phyloP scores from a whole-genome alignment of 1,140 invertebrate species.

The Sycobia sp. region DNA sequence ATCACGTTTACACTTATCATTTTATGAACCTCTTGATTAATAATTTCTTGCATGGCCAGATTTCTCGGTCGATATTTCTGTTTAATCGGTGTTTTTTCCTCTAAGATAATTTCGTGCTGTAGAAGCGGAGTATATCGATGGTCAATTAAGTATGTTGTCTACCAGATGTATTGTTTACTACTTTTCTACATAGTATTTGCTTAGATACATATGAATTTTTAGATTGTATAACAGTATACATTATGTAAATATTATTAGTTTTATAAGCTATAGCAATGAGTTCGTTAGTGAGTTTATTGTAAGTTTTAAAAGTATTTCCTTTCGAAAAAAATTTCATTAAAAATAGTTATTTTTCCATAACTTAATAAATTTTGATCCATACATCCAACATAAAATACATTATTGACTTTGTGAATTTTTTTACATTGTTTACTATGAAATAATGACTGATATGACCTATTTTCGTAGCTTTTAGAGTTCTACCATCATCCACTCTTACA shows the following conservation, averaged over 20 bases:
- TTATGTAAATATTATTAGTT: constrained; percentile 5
- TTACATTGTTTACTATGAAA: not conserved
- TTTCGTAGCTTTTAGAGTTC: constrained; percentile 1
- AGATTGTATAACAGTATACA: not conserved
- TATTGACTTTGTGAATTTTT: not conserved
- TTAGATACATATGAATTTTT: no score
- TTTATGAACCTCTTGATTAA: no score
- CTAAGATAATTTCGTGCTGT: no score
- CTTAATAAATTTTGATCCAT: no score
- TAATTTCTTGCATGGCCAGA: no score
- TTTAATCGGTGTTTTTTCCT: no score
- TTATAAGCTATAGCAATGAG: constrained; percentile 19
- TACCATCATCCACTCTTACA: not conserved
- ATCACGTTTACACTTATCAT: no score
- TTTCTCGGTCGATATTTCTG: no score
- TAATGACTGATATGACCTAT: not conserved
- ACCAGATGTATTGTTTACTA: no score
- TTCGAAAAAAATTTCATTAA: not conserved
- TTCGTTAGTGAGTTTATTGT: not conserved
- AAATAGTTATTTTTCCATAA: not conserved
- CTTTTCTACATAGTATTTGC: no score
- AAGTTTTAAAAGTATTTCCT: not conserved
- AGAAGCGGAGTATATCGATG: no score
- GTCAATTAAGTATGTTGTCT: no score
- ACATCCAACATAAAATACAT: constrained; percentile 4